Percentiles rank a stretch among this genome's conserved stretches.
phyloP scores from a whole-genome alignment of 53 echinoderm and acorn worm species.

The Hippasteria phrygiana region DNA sequence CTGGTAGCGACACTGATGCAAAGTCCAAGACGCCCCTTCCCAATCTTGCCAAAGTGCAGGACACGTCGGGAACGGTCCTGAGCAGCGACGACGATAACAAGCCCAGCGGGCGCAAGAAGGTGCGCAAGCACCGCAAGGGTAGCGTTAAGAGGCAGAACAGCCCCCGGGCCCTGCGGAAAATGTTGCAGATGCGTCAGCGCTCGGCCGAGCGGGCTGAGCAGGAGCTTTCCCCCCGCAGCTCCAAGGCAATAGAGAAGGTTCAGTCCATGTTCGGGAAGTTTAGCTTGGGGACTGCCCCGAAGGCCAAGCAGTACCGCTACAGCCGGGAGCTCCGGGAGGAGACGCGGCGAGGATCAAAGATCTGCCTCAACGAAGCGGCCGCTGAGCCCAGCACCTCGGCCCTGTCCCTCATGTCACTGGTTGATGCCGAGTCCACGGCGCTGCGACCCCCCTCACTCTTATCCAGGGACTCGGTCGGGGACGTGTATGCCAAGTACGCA shows the following conservation, averaged over 20 bases:
- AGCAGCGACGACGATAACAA: conserved; percentile 62
- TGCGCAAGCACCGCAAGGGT: conserved; percentile 54
- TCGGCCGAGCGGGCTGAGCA: conserved; percentile 75
- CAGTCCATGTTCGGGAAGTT: conserved; percentile 76
- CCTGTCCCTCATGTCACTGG: conserved; percentile 66
- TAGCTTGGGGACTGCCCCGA: conserved; percentile 65
- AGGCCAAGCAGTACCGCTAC: conserved; percentile 88
- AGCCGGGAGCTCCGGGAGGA: conserved; percentile 89
- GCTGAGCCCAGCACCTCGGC: conserved; percentile 24
- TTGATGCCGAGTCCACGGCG: conserved; percentile 46
- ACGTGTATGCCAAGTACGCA: conserved; percentile 19
- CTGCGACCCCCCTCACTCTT: conserved; percentile 13
- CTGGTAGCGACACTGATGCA: conserved; percentile 30
- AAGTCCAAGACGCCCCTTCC: conserved; percentile 20
- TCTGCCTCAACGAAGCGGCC: conserved; percentile 1
- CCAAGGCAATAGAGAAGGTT: conserved; percentile 56
- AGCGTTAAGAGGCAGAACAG: conserved; percentile 77
- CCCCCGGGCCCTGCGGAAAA: conserved; percentile 78
- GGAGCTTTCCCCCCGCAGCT: conserved; percentile 55
- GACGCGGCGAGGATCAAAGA: conserved; percentile 76
- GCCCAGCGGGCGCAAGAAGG: background rate
- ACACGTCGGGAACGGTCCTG: background rate
- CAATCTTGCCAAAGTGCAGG: conserved; percentile 26
- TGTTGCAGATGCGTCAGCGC: conserved; percentile 67
- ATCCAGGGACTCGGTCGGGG: conserved; percentile 19